Evolutionary conservation across 2,113 vertebrate genomes (phyloP).

Genomic region (Ctenodactylus gundi): DNA sequence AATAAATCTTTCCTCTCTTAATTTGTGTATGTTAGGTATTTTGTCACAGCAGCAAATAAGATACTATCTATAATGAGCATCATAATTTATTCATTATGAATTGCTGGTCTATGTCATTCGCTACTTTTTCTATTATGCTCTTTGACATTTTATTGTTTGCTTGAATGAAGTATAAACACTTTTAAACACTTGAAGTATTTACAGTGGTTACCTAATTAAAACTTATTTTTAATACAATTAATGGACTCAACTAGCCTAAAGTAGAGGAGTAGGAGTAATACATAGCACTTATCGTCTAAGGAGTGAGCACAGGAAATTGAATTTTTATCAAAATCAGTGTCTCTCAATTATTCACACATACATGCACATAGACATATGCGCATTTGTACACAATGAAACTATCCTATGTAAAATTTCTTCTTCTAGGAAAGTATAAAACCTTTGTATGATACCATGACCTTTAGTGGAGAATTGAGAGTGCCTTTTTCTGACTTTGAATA

Average conservation of each 20-base stretch:
- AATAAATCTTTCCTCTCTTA: too few species aligned
- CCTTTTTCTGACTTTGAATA: background rate
- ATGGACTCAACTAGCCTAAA: background rate
- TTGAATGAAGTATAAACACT: background rate
- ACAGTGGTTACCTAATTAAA: background rate
- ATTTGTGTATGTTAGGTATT: too few species aligned
- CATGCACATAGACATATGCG: background rate
- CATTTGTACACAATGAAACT: background rate
- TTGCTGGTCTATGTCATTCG: background rate
- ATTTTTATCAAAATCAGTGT: background rate
- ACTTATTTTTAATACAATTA: background rate
- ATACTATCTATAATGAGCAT: background rate
- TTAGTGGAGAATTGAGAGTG: background rate
- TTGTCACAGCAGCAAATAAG: too few species aligned
- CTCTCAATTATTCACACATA: background rate
- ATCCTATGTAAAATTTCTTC: background rate
- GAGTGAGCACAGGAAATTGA: background rate
- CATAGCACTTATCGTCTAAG: background rate
- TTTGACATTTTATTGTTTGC: background rate
- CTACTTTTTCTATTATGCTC: background rate
- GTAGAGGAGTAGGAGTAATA: background rate
- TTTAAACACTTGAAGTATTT: background rate
- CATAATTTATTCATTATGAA: background rate
- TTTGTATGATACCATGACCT: background rate
- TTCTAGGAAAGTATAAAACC: background rate